Percentiles rank a stretch among this genome's conserved stretches.
These are phyloP conservation scores for Chymomyza amoena DNA, from an alignment of 2,888 invertebrate species.

Conservation along the genomic window DNA sequence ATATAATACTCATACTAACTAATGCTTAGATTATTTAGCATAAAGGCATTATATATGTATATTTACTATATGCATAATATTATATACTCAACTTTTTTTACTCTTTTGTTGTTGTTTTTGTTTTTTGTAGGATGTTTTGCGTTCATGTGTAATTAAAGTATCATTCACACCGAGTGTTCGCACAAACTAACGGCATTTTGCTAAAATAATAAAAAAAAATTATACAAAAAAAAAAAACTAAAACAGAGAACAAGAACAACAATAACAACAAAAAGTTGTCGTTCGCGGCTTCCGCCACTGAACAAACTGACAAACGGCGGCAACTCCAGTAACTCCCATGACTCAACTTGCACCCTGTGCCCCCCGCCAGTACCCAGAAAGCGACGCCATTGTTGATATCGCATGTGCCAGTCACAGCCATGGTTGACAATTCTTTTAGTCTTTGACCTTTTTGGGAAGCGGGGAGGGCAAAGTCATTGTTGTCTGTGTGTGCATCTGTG, in stretches of 20 bases:
- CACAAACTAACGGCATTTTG: conserved; percentile 70
- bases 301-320: conserved; percentile 30
- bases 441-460: conserved; percentile 58
- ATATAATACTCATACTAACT: too few species aligned
- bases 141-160: conserved; percentile 65
- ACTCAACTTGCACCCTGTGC: conserved; percentile 41
- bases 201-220: conserved; percentile 62
- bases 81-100: conserved; percentile 65
- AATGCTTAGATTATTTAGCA: too few species aligned
- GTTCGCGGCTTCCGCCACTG: conserved; percentile 13
- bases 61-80: conserved; percentile 44
- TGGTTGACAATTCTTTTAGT: conserved; percentile 69
- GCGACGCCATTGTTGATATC: not conserved
- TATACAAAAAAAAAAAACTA: conserved; percentile 19
- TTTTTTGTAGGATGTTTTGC: conserved; percentile 26
- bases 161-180: conserved; percentile 71
- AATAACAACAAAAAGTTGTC: conserved; percentile 6
- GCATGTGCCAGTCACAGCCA: conserved; percentile 20
- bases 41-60: conserved; percentile 52
- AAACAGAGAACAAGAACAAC: conserved; percentile 8
- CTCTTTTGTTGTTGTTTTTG: conserved; percentile 67
- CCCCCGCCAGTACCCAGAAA: not conserved
- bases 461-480: conserved; percentile 40
- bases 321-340: conserved; percentile 59
- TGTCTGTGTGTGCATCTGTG: conserved; percentile 17